These are phyloP conservation scores for Euwallacea fornicatus DNA, from an alignment of 1,140 invertebrate genomes.

Conservation along the genomic window DNA sequence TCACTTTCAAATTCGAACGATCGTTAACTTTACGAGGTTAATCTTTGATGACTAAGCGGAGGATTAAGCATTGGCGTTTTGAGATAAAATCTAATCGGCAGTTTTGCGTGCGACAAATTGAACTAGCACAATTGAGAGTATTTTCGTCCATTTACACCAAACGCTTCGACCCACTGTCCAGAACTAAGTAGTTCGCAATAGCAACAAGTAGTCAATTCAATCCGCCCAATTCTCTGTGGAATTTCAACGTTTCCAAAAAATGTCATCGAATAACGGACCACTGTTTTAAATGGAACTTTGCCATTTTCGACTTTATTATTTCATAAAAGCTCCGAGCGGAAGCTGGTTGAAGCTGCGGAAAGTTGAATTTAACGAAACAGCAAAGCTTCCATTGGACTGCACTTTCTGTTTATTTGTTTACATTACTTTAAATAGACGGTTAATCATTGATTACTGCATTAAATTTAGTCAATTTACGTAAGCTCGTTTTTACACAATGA, in stretches of 20 bases:
- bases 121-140: too few relatives aligned
- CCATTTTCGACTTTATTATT: conserved; percentile 16
- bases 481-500: neutral
- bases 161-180: too few relatives aligned
- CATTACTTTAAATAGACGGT: neutral
- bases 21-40: too few relatives aligned
- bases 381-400: neutral
- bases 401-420: neutral
- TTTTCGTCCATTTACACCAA: too few relatives aligned
- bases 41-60: too few relatives aligned
- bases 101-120: too few relatives aligned
- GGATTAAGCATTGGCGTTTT: too few relatives aligned
- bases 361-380: neutral
- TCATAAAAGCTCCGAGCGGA: neutral
- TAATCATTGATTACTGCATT: neutral
- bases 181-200: too few relatives aligned
- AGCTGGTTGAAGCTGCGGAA: neutral
- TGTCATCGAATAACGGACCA: conserved; percentile 12
- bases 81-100: too few relatives aligned
- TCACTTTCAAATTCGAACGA: too few relatives aligned
- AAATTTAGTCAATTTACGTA: neutral
- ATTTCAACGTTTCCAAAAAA: conserved; percentile 15
- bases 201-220: conserved; percentile 23
- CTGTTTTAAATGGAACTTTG: conserved; percentile 15
- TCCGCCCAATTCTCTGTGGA: conserved; percentile 7